Evolutionary conservation across 1,140 invertebrate genomes (phyloP), one percentile per base, ranked within the genome.

Genomic region (Elysia chlorotica): DNA sequence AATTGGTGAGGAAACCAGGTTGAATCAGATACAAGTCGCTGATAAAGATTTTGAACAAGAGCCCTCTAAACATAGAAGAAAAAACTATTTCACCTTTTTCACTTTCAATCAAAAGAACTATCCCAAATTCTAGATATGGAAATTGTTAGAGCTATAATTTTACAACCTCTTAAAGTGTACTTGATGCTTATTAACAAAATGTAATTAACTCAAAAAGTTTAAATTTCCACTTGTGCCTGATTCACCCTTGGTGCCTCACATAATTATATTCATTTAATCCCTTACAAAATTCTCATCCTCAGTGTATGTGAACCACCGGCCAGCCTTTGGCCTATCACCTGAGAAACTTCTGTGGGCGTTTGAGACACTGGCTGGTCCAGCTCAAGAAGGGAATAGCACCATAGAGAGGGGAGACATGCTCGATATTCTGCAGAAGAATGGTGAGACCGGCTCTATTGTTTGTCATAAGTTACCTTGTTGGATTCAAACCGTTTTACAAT

Each of bases 281-380:
- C n/a, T n/a, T n/a, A n/a, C n/a, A n/a, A n/a, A n/a, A n/a, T n/a
- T n/a, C n/a, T 70, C 41, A 33, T 28, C 75, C 70, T 33, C 67
- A 87, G 85, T 93, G 56, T 93, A 92, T 76, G 85, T 93, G 28
- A 93, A 93, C 82, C 92, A 93, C 82, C 88, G 91, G 67, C 92
- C 92, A 14, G 90, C 90, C 21, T 87, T 87, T 81, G 85, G 85
- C 30, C 71, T 87, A 35, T 80, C 83, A 36, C 81, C 82, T 21
- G 81, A 85, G 57, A 82, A 84, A 71, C 74, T 88, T 30, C 36
- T 79, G 14, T 79, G 79, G 76, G 81, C 85, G 2, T 88, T 87
- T 78, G 77, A 85, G 25, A 79, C 79, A 6, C 76, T 88, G 30
- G 85, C 82, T 31, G 73, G 82, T n/a, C 68, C 79, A 10, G 70